Base-by-base conservation (phyloP, 30 jellyfish, hydroid and myxozoan species). In the Aurelia sp. region DNA sequence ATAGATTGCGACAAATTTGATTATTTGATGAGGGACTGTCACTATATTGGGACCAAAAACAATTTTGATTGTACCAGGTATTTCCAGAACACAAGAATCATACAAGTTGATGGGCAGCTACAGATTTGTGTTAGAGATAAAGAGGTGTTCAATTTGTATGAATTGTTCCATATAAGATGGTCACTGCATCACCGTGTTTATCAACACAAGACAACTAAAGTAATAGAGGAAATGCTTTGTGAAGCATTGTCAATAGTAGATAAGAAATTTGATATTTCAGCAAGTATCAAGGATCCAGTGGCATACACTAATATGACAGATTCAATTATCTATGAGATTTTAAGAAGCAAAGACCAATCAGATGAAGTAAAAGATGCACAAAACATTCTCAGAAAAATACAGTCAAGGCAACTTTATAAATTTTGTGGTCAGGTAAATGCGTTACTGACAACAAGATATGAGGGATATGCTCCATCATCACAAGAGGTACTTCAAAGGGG, bases 1-100 rank as follows among this genome's bases (percentile, higher is more conserved):
- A 84, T 90, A 50, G 97, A 90, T 53, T 82, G 96, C 70, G 97
- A 90, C 60, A 90, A 90, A 66, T 82, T 90, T 70, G 97, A 90
- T 57, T 90, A 90, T 59, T 76, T 90, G 48, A 66, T 74, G 93
- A 72, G 97, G 20, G 97, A 90, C 63, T 83, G 92, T 73, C 82
- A 82, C 53, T 76, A 74, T 57, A 77, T 77, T 76, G 97, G 97
- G 8, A 57, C 78, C 6, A 60, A 82, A 67, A 81, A 78, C 67
- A 82, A 71, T 48, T 90, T 90, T 63, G 97, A 90, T 52, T 73
- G 89, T 51, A 71, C 21, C 20, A 83, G 97, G 53, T 90, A 71
- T 62, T 90, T 90, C 22, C 96, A 84, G 57, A 75, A 62, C 62
- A 76, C 84, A 12, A 50, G 86, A 27, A 82, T 90, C 17, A 71